Percentiles rank a stretch among this genome's conserved stretches.
Conservation (phyloP, 2,797 vertebrate genomes). For the Cryptoprocta ferox region DNA sequence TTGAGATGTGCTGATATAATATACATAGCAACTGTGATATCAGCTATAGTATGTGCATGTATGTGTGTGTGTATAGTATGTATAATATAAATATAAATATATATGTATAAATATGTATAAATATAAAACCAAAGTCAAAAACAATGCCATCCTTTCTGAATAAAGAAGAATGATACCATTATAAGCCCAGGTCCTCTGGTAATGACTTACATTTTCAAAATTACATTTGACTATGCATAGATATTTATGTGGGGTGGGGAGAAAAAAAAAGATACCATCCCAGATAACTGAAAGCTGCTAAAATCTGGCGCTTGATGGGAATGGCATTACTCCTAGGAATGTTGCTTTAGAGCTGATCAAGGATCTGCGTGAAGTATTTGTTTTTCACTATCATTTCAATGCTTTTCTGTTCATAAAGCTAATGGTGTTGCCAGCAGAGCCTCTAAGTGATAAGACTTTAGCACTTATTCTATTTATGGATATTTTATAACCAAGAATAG, state of each 20-base stretch:
- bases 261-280: background rate
- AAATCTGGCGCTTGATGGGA: background rate
- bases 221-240: background rate
- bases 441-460: background rate
- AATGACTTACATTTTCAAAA: conserved; percentile 15
- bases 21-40: background rate
- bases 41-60: background rate
- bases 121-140: background rate
- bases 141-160: background rate
- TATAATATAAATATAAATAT: too few species aligned
- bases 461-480: background rate
- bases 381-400: background rate
- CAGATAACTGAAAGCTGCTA: background rate
- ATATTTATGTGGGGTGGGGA: background rate
- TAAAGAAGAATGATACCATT: background rate
- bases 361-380: background rate
- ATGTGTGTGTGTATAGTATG: background rate
- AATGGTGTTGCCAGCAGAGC: background rate
- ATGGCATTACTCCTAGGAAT: background rate
- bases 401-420: background rate
- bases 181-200: background rate
- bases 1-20: background rate
- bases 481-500: conserved; percentile 16
- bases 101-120: background rate
- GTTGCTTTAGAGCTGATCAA: background rate